Evolutionary conservation across 2,888 invertebrate genomes (phyloP).

Genomic region (Chrysodeixis includens): DNA sequence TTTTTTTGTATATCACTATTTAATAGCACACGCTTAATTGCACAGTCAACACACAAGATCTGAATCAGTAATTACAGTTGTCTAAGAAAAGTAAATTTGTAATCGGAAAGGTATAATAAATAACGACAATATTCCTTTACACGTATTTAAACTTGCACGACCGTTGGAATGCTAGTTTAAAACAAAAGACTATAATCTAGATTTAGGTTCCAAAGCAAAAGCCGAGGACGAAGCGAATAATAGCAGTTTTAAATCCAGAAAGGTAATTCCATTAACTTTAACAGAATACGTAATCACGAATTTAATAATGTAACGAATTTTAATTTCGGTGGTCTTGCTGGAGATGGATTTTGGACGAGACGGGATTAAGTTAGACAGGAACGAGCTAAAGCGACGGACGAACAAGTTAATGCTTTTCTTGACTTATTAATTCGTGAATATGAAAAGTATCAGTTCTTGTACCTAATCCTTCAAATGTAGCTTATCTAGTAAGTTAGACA

Average conservation of each 20-base stretch:
- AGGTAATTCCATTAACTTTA: conserved; percentile 20
- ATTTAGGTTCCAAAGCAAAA: not conserved
- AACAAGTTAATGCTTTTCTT: conserved; percentile 14
- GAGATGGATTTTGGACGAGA: conserved; percentile 20
- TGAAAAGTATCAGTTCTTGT: too few species aligned
- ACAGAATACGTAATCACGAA: conserved; percentile 19
- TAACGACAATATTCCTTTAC: not conserved
- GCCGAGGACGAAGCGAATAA: not conserved
- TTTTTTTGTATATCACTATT: too few species aligned
- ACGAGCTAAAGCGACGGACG: conserved; percentile 8
- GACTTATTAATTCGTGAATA: not conserved
- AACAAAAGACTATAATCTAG: not conserved
- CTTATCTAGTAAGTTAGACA: too few species aligned
- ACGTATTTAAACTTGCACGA: not conserved
- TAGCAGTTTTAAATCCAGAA: not conserved
- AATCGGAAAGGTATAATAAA: not conserved
- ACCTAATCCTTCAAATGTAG: too few species aligned
- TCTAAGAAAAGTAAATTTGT: not conserved
- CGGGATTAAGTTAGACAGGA: conserved; percentile 7
- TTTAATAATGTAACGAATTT: conserved; percentile 21
- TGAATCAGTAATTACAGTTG: not conserved
- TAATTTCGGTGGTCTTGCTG: conserved; percentile 22
- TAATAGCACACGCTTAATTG: too few species aligned
- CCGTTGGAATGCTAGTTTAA: not conserved
- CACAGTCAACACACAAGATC: too few species aligned